Base-by-base conservation (phyloP, 2,113 vertebrate genomes). In the Nicator chloris region DNA sequence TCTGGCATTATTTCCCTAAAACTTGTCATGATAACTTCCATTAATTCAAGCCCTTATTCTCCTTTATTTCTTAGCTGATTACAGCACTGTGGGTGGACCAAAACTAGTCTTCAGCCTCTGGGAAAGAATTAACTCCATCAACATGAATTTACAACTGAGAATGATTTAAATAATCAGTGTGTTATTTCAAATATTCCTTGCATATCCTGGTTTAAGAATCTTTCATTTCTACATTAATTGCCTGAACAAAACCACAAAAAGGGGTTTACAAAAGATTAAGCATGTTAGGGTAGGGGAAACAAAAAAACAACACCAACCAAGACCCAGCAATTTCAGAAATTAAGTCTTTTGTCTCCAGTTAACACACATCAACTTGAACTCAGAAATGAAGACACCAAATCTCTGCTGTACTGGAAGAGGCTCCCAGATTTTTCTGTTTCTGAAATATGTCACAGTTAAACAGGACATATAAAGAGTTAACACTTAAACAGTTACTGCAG, bases 141-240 rank as follows among this genome's bases (percentile, higher is more conserved):
- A 95, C 96, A 97, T 92, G 90, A 97, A 97, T 95, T 96, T 96
- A 95, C 86, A 96, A 81, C 78, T 86, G 95, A 92, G 96, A 97
- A 97, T 97, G 96, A 95, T 97, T 98, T 98, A 96, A 80, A 96
- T 71, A 93, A 97, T 80, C 96, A 95, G 88, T 93, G 73, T 72
- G 78, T 88, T 96, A 82, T 90, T 97, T 92, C 90, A 96, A 96
- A 94, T 96, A 90, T 97, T 93, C 88, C 82, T 77, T 51, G 76
- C 35, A 77, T 88, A 87, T 76, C 80, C 95, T 72, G 66, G 95
- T 93, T 95, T 91, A 85, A 90, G 70, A 95, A 94, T 57, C 42
- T 49, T 81, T 92, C 57, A 33, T 83, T 95, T 94, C 66, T 96
- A 72, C 86, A 71, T 92, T 95, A 95, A 97, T 93, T 92, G 92